These are phyloP conservation scores for Oenanthe melanoleuca DNA, from an alignment of 2,113 vertebrate genomes.

Conservation along the genomic window DNA sequence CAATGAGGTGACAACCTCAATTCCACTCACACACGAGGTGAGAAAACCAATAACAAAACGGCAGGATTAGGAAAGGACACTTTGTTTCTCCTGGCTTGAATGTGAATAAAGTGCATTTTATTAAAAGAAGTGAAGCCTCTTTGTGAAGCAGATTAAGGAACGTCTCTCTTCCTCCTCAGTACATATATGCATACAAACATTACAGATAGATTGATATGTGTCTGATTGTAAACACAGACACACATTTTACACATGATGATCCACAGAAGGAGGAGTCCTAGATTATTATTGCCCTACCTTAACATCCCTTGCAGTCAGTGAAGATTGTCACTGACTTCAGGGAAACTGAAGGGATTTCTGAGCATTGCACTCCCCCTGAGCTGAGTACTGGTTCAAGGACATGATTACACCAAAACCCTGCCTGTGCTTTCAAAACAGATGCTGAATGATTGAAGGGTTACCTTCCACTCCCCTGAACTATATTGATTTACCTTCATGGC, in stretches of 20 bases:
- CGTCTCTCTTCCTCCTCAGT: background rate
- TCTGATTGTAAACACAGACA: background rate
- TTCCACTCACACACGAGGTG: slow-evolving; percentile 54
- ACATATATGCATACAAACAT: background rate
- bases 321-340: background rate
- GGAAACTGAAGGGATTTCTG: background rate
- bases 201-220: background rate
- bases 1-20: slow-evolving; percentile 66
- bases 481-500: background rate
- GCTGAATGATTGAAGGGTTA: background rate
- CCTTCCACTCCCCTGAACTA: background rate
- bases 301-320: background rate
- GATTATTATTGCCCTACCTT: background rate
- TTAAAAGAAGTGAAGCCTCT: slow-evolving; percentile 4
- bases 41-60: slow-evolving; percentile 60
- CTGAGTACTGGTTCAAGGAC: background rate
- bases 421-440: background rate
- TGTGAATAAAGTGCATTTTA: background rate
- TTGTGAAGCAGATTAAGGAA: background rate
- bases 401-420: background rate
- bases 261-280: background rate
- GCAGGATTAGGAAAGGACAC: background rate
- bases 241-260: background rate
- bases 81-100: slow-evolving; percentile 30
- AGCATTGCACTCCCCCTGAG: background rate